Percentiles rank a stretch among this genome's conserved stretches.
Evolutionary conservation across 2,888 invertebrate genomes (phyloP).

Genomic region (Camptogramma bilineatum): DNA sequence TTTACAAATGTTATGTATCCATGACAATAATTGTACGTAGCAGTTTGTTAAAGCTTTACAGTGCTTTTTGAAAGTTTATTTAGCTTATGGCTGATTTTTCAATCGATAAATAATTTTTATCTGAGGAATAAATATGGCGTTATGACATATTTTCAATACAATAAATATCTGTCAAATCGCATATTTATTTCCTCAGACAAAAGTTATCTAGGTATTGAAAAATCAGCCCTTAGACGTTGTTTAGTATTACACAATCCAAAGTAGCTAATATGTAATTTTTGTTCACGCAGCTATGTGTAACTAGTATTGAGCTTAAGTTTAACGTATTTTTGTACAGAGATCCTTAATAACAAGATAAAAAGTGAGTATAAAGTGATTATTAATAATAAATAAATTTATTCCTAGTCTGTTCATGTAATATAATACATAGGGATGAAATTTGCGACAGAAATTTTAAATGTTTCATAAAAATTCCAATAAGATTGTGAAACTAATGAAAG

Average conservation of each 20-base stretch:
- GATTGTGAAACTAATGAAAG: slow-evolving; percentile 5
- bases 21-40: slow-evolving; percentile 79
- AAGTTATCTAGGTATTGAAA: too few relatives aligned
- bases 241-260: slow-evolving; percentile 25
- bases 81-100: too few relatives aligned
- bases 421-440: slow-evolving; percentile 19
- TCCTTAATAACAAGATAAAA: slow-evolving; percentile 14
- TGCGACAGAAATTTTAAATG: slow-evolving; percentile 10
- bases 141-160: too few relatives aligned
- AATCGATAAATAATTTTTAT: too few relatives aligned
- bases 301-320: slow-evolving; percentile 26
- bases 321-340: slow-evolving; percentile 20
- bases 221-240: slow-evolving; percentile 16
- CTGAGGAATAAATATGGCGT: too few relatives aligned
- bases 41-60: slow-evolving; percentile 26
- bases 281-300: slow-evolving; percentile 15
- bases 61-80: slow-evolving; percentile 44
- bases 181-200: too few relatives aligned
- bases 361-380: slow-evolving; percentile 27
- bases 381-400: slow-evolving; percentile 22
- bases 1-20: slow-evolving; percentile 46
- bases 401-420: slow-evolving; percentile 18
- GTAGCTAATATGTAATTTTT: slow-evolving; percentile 13
- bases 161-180: too few relatives aligned
- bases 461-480: slow-evolving; percentile 8